phyloP scores from a whole-genome alignment of 2,797 vertebrate genomes.

The Rhinella marina region DNA sequence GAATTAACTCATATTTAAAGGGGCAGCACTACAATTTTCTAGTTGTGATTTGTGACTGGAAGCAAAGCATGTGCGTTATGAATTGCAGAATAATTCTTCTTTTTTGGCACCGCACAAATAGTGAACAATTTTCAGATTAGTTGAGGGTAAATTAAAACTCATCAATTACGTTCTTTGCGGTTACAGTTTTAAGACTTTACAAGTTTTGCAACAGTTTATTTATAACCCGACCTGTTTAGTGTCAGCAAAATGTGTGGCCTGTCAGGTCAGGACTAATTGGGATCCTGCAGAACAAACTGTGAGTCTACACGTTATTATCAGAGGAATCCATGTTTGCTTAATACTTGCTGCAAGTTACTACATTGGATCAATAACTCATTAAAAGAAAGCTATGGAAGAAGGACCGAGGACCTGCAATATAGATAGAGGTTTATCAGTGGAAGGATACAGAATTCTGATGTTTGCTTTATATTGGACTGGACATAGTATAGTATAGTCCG shows the following conservation, averaged over 20 bases:
- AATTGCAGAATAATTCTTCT: not conserved
- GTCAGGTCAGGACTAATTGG: slow-evolving; percentile 27
- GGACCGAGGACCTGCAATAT: too few relatives aligned
- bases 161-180: not conserved
- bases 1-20: too few relatives aligned
- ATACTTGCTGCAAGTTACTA: not conserved
- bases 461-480: too few relatives aligned
- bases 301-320: not conserved
- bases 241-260: not conserved
- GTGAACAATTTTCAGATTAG: slow-evolving; percentile 12
- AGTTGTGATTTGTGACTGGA: not conserved
- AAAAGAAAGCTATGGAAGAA: not conserved
- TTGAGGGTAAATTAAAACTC: not conserved
- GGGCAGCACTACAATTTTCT: too few relatives aligned
- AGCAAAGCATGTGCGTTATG: not conserved
- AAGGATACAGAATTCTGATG: too few relatives aligned
- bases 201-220: slow-evolving; percentile 9
- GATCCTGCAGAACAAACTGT: slow-evolving; percentile 42
- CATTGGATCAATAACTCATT: not conserved
- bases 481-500: too few relatives aligned
- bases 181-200: slow-evolving; percentile 10
- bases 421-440: too few relatives aligned
- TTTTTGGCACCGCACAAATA: not conserved
- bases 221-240: not conserved
- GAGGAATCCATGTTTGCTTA: not conserved